phyloP scores from a whole-genome alignment of 2,797 vertebrate genomes.

The Coregonus suidteri region DNA sequence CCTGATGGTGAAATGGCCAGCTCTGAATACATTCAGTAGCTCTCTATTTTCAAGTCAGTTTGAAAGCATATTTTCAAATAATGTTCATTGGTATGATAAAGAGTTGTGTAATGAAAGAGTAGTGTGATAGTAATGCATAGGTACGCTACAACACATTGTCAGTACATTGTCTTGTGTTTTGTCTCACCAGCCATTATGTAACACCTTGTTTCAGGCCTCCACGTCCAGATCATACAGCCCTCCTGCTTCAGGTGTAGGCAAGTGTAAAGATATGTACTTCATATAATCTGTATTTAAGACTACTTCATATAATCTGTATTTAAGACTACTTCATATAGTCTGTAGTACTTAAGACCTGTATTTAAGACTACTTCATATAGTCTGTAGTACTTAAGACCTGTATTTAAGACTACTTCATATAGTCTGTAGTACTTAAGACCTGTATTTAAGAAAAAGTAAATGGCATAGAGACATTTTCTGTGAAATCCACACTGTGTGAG shows the following conservation, averaged over 20 bases:
- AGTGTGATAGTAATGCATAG: not conserved
- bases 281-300: not conserved
- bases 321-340: no score
- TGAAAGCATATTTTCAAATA: not conserved
- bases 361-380: not conserved
- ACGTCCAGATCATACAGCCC: conserved; percentile 88
- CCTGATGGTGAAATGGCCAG: not conserved
- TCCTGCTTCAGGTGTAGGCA: conserved; percentile 85
- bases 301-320: not conserved
- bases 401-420: not conserved
- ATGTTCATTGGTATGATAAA: not conserved
- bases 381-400: no score
- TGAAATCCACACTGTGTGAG: not conserved
- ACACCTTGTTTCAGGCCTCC: conserved; percentile 77
- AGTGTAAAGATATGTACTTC: conserved; percentile 41
- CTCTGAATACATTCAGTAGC: not conserved
- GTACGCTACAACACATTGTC: not conserved
- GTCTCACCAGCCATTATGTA: not conserved
- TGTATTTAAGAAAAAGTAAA: not conserved
- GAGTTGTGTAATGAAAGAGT: not conserved
- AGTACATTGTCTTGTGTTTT: not conserved
- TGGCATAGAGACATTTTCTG: not conserved
- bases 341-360: no score
- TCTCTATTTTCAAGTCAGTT: not conserved
- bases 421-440: not conserved